Conservation (phyloP, 2,888 invertebrate genomes). For the Tipula unca region DNA sequence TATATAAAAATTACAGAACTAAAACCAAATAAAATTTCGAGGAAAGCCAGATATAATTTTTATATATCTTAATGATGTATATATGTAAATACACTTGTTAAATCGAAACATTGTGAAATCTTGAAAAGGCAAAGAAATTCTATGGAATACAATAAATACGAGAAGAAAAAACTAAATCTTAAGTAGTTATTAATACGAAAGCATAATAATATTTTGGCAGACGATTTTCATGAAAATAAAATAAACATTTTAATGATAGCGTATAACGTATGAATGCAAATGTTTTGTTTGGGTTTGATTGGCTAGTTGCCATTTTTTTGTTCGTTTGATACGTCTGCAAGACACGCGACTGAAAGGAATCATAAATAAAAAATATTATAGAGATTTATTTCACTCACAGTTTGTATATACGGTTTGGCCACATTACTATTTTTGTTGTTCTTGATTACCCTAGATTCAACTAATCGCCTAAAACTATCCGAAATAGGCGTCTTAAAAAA, state of each 20-base stretch:
- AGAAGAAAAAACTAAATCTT: not conserved
- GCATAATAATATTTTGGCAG: not conserved
- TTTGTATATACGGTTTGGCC: no score
- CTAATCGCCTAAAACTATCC: not conserved
- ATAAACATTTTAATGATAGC: not conserved
- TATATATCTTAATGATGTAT: not conserved
- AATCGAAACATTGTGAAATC: not conserved
- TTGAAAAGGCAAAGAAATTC: not conserved
- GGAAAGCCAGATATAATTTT: not conserved
- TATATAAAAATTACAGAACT: not conserved
- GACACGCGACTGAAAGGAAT: not conserved
- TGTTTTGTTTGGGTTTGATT: constrained; percentile 2
- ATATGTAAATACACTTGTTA: not conserved
- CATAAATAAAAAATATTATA: not conserved
- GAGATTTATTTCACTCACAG: not conserved
- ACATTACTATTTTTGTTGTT: not conserved
- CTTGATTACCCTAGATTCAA: no score
- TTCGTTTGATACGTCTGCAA: not conserved
- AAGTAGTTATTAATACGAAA: not conserved
- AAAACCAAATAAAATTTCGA: not conserved
- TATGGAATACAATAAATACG: not conserved
- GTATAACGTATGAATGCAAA: not conserved
- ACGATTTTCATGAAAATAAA: not conserved
- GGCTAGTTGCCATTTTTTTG: not conserved
- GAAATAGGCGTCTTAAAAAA: not conserved